Evolutionary conservation across 2,113 vertebrate genomes (phyloP).

Genomic region (Asarcornis scutulata): DNA sequence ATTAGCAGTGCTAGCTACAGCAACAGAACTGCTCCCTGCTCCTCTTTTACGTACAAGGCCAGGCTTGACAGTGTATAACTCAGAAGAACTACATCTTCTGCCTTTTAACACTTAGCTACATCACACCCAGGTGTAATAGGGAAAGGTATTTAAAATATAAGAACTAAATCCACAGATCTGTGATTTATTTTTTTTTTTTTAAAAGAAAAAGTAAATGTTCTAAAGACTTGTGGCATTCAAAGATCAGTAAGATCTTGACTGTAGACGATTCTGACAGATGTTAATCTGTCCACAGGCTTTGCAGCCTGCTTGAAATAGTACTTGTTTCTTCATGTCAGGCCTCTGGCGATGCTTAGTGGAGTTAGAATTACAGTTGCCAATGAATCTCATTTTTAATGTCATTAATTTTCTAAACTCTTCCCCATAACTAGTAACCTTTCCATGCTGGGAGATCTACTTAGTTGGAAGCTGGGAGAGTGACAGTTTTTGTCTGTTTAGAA

Average conservation of each 20-base stretch:
- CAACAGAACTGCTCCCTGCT: background rate
- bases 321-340: slow-evolving; percentile 49
- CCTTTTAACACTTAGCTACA: background rate
- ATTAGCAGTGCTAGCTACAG: background rate
- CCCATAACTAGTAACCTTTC: slow-evolving; percentile 8
- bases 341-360: slow-evolving; percentile 37
- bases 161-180: background rate
- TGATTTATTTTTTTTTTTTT: background rate
- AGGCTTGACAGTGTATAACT: background rate
- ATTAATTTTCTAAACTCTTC: slow-evolving; percentile 38
- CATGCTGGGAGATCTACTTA: background rate
- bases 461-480: background rate
- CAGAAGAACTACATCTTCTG: background rate
- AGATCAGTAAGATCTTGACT: background rate
- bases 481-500: background rate
- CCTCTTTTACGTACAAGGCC: background rate
- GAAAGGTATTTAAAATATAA: background rate
- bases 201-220: background rate
- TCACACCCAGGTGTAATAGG: background rate
- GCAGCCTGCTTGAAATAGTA: background rate
- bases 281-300: slow-evolving; percentile 51
- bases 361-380: slow-evolving; percentile 24
- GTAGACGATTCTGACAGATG: slow-evolving; percentile 1
- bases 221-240: background rate
- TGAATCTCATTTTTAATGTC: slow-evolving; percentile 32